Conservation (phyloP, 2,888 invertebrate species). For the Odontothrips loti region DNA sequence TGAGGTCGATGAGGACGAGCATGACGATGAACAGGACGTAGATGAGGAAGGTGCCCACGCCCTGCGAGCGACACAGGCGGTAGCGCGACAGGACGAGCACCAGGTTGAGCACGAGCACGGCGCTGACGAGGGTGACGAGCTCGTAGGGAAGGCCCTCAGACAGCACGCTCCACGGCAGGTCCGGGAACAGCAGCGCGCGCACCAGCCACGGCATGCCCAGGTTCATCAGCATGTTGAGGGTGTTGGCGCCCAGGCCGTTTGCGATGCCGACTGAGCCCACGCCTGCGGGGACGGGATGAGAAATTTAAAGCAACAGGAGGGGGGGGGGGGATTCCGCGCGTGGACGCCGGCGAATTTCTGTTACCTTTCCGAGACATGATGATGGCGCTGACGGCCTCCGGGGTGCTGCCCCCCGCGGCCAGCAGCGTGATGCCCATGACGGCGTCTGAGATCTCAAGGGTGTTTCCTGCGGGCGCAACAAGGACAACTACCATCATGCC, state of each 20-base stretch:
- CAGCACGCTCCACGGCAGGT: slow-evolving; percentile 58
- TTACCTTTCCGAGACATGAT: slow-evolving; percentile 84
- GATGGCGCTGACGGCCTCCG: slow-evolving; percentile 75
- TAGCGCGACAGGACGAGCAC: slow-evolving; percentile 63
- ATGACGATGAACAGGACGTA: slow-evolving; percentile 69
- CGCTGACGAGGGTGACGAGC: slow-evolving; percentile 69
- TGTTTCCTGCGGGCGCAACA: slow-evolving; percentile 54
- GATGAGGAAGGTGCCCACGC: slow-evolving; percentile 58
- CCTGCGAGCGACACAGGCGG: slow-evolving; percentile 64
- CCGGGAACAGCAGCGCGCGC: slow-evolving; percentile 55
- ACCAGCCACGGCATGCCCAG: slow-evolving; percentile 82
- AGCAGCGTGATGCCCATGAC: slow-evolving; percentile 89
- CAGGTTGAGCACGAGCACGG: slow-evolving; percentile 65
- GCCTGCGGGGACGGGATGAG: slow-evolving; percentile 47
- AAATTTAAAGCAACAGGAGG: too few species aligned
- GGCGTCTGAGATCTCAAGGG: slow-evolving; percentile 76
- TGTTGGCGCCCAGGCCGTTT: slow-evolving; percentile 81
- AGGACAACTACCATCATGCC: too few species aligned
- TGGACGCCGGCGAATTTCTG: background rate
- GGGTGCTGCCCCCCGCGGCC: slow-evolving; percentile 85
- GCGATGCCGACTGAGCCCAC: slow-evolving; percentile 83
- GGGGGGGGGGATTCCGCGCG: too few species aligned
- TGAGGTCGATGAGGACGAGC: slow-evolving; percentile 74
- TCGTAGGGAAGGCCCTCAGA: slow-evolving; percentile 79
- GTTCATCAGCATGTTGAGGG: slow-evolving; percentile 76